Percentiles rank a stretch among this genome's conserved stretches.
Conservation (phyloP, 2,797 vertebrate genomes). For the Sebastes matsubarae region DNA sequence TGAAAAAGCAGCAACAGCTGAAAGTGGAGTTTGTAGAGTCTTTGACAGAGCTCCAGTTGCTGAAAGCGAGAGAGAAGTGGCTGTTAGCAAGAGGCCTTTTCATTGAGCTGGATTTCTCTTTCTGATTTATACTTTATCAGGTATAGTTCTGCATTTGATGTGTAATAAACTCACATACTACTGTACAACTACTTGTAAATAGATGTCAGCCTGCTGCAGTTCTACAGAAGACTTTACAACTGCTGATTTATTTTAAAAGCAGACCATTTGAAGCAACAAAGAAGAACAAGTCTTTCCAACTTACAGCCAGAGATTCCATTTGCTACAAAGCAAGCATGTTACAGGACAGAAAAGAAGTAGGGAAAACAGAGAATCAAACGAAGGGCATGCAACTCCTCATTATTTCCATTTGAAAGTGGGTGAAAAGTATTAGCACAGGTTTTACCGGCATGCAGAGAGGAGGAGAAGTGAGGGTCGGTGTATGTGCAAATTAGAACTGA, state of each 20-base stretch:
- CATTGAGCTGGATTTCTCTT: neutral
- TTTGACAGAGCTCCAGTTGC: slow-evolving; percentile 98
- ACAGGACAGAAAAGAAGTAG: slow-evolving; percentile 87
- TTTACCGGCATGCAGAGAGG: slow-evolving; percentile 66
- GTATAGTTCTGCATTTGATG: neutral
- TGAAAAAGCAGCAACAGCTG: slow-evolving; percentile 99
- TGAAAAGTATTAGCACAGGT: slow-evolving; percentile 55
- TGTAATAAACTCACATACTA: neutral
- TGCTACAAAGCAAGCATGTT: slow-evolving; percentile 96
- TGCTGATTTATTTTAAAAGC: slow-evolving; percentile 2
- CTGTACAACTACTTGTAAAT: neutral
- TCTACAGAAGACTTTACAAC: neutral
- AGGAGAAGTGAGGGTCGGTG: slow-evolving; percentile 43
- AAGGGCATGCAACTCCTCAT: slow-evolving; percentile 84
- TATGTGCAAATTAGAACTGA: slow-evolving; percentile 35
- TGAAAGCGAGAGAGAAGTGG: slow-evolving; percentile 64
- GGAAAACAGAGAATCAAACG: slow-evolving; percentile 88
- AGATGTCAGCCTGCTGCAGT: neutral
- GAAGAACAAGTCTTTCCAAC: slow-evolving; percentile 80
- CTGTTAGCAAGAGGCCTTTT: neutral
- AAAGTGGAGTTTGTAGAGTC: slow-evolving; percentile 98
- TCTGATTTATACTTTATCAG: neutral
- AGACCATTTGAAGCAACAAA: slow-evolving; percentile 8
- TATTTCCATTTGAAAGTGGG: slow-evolving; percentile 65
- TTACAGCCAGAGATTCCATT: slow-evolving; percentile 99